Base-by-base conservation (phyloP, 2,888 invertebrate genomes). In the Oligia latruncula region DNA sequence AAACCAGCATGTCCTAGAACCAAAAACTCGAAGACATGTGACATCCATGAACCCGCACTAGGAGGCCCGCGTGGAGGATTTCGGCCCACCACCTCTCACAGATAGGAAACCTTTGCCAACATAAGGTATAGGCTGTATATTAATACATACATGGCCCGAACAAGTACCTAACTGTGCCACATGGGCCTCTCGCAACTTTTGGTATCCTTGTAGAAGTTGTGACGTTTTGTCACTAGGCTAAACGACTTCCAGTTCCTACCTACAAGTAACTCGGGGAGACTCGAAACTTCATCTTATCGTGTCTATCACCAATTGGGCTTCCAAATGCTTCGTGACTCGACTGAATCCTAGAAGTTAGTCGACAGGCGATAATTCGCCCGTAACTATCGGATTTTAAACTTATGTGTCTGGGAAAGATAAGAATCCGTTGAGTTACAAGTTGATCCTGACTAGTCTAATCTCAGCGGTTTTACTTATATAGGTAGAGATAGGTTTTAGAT, bases 321-420 rank as follows among this genome's bases (percentile, higher is more conserved):
- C 65, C 58, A 62, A 87, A 78, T 20, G 76, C 35, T 66, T 81
- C 80, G 74, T 75, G 87, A 73, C 72, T 86, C 23, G 4, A 71
- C 62, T 55, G 43, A 73, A 83, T 78, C 43, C 20, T 35, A 40
- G 15, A 74, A 68, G 49, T 72, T 43, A 71, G 11, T 64, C 58
- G 68, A 11, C 35, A 40, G 65, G 40, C 72, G 49, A 65, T 74
- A 73, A 73, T 64, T 76, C 70, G n/a, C 62, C 65, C 20, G 65
- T 40, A 82, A 83, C 74, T 75, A 83, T 82, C 78, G 78, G 75
- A 83, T 78, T 84, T 67, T 35, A 75, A 73, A 76, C 66, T 78
- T 78, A 74, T 74, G 40, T 58, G 78, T 87, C 83, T 84, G 60
- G 23, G 46, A 17, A 40, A 73, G 87, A 78, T 86, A 74, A 52